A percentile compares a stretch with the other conserved stretches of the same genome.
Evolutionary conservation across 2,113 vertebrate species (phyloP).

Genomic region (human): DNA sequence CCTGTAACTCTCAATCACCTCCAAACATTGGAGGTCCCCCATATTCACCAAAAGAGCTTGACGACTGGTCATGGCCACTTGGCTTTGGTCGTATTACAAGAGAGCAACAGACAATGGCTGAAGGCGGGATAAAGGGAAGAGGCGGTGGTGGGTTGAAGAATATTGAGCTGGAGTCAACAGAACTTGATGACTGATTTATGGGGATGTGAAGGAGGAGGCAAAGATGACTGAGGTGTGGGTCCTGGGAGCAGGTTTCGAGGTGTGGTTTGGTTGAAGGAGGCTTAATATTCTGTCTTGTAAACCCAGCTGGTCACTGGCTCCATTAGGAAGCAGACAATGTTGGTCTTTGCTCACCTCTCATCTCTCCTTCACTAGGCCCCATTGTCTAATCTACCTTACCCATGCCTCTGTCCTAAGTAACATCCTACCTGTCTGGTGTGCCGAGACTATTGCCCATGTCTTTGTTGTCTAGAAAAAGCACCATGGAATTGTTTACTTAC

Average conservation of each 20-base stretch:
- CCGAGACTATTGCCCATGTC: not conserved
- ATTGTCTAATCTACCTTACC: not conserved
- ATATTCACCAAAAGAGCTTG: not conserved
- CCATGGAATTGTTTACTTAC: not conserved
- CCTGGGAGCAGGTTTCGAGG: conserved; percentile 1
- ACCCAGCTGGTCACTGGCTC: not conserved
- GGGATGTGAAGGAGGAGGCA: not conserved
- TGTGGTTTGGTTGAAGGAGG: conserved; percentile 19
- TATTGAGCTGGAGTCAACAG: not conserved
- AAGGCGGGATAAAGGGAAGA: not conserved
- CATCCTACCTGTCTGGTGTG: not conserved
- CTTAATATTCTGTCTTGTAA: conserved; percentile 9
- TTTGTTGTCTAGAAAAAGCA: not conserved
- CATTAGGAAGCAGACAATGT: not conserved
- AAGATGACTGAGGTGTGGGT: not conserved
- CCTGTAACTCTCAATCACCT: rapidly evolving
- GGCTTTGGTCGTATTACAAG: not conserved
- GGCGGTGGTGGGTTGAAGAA: not conserved
- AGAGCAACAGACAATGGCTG: not conserved
- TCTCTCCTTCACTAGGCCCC: not conserved
- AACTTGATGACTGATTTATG: conserved; percentile 49
- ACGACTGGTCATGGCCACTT: not conserved
- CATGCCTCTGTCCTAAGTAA: not conserved
- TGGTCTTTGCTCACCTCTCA: conserved; percentile 6
- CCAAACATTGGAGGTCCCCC: not conserved